Conservation (phyloP, 2,888 invertebrate species). For the Hyles lineata region DNA sequence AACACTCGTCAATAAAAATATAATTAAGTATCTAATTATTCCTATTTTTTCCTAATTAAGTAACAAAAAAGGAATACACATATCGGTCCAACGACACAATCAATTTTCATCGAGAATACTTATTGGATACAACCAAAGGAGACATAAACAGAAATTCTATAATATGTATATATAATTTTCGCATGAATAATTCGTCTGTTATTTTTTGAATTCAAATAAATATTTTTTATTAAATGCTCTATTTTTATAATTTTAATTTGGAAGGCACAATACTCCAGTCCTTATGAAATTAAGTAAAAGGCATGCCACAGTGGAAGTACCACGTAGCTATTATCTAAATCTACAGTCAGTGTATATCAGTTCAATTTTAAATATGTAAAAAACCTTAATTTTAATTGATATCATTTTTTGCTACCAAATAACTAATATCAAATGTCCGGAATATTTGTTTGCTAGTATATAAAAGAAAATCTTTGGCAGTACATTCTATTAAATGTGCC, state of each 20-base stretch:
- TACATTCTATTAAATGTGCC: background rate
- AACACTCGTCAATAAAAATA: slow-evolving; percentile 16
- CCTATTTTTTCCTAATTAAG: slow-evolving; percentile 29
- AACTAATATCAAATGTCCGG: background rate
- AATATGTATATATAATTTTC: background rate
- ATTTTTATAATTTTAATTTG: background rate
- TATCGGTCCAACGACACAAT: background rate
- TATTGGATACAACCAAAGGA: background rate
- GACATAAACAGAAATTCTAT: background rate
- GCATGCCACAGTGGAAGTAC: background rate
- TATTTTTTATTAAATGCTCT: background rate
- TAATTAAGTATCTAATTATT: slow-evolving; percentile 33
- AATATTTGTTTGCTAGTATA: background rate
- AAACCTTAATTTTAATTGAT: background rate
- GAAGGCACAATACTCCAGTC: slow-evolving; percentile 3
- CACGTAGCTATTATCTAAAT: background rate
- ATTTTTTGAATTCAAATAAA: background rate
- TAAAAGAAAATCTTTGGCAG: slow-evolving; percentile 6
- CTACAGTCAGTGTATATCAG: background rate
- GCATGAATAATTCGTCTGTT: background rate
- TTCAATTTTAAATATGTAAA: background rate
- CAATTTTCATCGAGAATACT: background rate
- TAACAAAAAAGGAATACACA: background rate
- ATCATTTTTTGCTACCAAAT: background rate
- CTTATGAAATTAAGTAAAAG: background rate